Base-by-base conservation (phyloP, 2,888 invertebrate genomes). In the Callyntrura sp. region DNA sequence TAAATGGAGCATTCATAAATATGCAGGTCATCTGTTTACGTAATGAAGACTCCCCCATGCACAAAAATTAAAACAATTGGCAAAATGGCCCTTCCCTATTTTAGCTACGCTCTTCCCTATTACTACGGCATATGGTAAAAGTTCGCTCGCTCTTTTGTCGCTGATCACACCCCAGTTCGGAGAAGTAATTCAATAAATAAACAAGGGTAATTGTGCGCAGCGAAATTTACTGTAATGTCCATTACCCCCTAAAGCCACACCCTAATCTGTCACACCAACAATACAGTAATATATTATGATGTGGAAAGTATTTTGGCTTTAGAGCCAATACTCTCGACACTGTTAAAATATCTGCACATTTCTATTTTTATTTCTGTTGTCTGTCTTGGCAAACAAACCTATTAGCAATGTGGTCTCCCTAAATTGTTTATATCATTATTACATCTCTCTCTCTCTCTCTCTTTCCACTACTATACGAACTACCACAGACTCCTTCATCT, bases 191-290 rank as follows among this genome's bases (percentile, higher is more conserved):
- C 25, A 6, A 25, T 76, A 51, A 6, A 25, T 76, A 51, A 76
- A 76, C 51, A 25, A 51, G 76, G 51, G 0, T 55, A 76, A 76
- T 76, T 76, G 76, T 76, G 51, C 76, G 51, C 48, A 8, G 76
- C 55, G 14, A n/a, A 76, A 76, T 76, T 76, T 76, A 76, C 51
- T 76, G 51, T 55, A 25, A 25, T 8, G 76, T 76, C 76, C 76
- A 76, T 76, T 76, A 76, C 51, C 76, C 76, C 55, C 28, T n/a
- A n/a, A 51, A 51, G 76, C 76, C 76, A 76, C 76, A 51, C 76
- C 76, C 76, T 9, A 25, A 76, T 76, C 76, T 76, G 51, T 76
- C 28, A 76, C 25, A n/a, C 48, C 51, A 76, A 51, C 48, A 55
- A 28, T 76, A 51, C 51, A 76, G 51, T 51, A 25, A 76, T 76